Evolutionary conservation across 2,113 vertebrate genomes (phyloP).

Genomic region (Eulacestoma nigropectus): DNA sequence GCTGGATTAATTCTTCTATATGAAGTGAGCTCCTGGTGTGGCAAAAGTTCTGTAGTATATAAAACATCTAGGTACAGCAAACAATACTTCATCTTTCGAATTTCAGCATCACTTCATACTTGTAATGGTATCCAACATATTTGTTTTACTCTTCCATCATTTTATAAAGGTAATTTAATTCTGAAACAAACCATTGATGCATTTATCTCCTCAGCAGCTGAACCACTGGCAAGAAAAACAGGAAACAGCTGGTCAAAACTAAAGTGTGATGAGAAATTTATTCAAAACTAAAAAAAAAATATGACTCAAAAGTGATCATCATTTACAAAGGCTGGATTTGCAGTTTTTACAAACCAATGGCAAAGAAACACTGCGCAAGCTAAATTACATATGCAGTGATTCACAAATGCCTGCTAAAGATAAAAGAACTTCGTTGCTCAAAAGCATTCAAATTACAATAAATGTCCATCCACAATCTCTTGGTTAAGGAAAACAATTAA

Average conservation of each 20-base stretch:
- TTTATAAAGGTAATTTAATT: neutral
- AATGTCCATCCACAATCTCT: neutral
- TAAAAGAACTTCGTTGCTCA: neutral
- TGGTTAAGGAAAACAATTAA: neutral
- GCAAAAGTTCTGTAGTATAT: neutral
- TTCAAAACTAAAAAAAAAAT: neutral
- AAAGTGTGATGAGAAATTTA: neutral
- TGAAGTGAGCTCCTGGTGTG: neutral
- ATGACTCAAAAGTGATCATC: neutral
- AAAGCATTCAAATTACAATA: neutral
- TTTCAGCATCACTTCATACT: neutral
- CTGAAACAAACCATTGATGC: neutral
- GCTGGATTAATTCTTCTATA: neutral
- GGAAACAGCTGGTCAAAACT: slow-evolving; percentile 58
- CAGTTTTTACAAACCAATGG: neutral
- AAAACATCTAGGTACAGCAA: neutral
- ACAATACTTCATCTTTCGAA: neutral
- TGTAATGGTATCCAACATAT: neutral
- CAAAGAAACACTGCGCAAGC: neutral
- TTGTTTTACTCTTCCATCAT: neutral
- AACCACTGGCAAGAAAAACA: slow-evolving; percentile 25
- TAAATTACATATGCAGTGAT: neutral
- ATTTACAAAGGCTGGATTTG: neutral
- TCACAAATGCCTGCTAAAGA: neutral
- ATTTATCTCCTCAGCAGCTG: neutral